These are phyloP conservation scores for Zoanthus gigantus DNA, from an alignment of 92 coral and sea anemone genomes.

Conservation along the genomic window DNA sequence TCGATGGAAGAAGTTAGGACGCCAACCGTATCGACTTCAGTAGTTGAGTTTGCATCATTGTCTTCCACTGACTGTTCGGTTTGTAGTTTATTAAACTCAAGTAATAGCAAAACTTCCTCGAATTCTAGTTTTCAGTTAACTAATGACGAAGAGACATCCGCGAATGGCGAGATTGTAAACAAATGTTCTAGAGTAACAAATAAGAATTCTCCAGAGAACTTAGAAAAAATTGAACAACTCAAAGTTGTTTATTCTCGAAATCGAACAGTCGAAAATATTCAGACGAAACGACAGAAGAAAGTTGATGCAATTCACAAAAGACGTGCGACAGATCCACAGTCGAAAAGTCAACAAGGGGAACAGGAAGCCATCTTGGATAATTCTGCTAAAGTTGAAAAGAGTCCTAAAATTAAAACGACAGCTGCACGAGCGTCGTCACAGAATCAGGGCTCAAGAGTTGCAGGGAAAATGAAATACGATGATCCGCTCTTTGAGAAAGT, in stretches of 20 bases:
- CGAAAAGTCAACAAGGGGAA: constrained; percentile 40
- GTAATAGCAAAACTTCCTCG: background rate
- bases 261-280: constrained; percentile 76
- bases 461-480: constrained; percentile 77
- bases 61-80: background rate
- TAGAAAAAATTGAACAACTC: constrained; percentile 19
- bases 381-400: constrained; percentile 61
- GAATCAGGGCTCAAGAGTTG: constrained; percentile 47
- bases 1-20: constrained; percentile 17
- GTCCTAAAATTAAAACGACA: constrained; percentile 22
- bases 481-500: constrained; percentile 89
- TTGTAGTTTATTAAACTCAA: background rate
- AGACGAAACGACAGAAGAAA: constrained; percentile 45
- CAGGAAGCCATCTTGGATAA: constrained; percentile 70
- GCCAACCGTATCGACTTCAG: background rate
- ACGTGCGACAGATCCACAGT: constrained; percentile 64
- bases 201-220: constrained; percentile 42
- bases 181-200: constrained; percentile 41
- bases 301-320: constrained; percentile 59
- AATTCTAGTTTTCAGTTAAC: background rate
- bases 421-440: constrained; percentile 78
- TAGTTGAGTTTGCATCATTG: background rate
- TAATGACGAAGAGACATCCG: background rate
- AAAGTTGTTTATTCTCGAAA: constrained; percentile 71
- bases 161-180: background rate